Conservation (phyloP, 2,888 invertebrate genomes). For the Eupithecia subumbrata region DNA sequence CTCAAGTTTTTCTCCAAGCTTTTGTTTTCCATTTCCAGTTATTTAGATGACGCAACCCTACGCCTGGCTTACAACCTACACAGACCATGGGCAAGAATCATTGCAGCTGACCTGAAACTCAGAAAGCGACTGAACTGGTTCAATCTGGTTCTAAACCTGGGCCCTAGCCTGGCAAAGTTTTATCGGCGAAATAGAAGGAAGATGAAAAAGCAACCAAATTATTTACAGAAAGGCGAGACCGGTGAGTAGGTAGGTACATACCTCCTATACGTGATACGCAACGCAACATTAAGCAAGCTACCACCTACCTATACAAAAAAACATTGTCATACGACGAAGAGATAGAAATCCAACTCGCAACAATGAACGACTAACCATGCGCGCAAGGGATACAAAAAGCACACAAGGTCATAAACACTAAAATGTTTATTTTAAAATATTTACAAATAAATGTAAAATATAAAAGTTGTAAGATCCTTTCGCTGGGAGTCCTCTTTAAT, state of each 20-base stretch:
- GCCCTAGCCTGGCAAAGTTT: slow-evolving; percentile 64
- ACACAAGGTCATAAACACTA: no score
- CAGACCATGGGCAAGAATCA: slow-evolving; percentile 66
- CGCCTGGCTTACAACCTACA: slow-evolving; percentile 55
- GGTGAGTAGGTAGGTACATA: slow-evolving; percentile 57
- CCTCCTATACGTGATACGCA: no score
- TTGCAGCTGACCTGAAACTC: slow-evolving; percentile 59
- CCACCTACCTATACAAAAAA: no score
- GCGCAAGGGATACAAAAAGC: background rate
- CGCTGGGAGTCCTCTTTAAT: no score
- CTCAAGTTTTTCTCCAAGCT: background rate
- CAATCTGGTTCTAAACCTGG: slow-evolving; percentile 61
- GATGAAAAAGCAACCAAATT: slow-evolving; percentile 56
- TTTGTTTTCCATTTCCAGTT: slow-evolving; percentile 50
- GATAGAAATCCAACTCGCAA: background rate
- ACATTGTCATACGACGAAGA: no score
- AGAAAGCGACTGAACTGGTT: slow-evolving; percentile 64
- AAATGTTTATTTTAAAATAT: no score
- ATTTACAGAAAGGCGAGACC: slow-evolving; percentile 52
- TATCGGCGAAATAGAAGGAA: slow-evolving; percentile 57
- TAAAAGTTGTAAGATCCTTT: no score
- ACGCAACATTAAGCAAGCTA: no score
- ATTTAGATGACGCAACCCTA: slow-evolving; percentile 64
- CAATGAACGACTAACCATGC: background rate
- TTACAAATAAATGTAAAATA: no score